phyloP scores from a whole-genome alignment of 2,113 vertebrate genomes.

The Centropus bengalensis region DNA sequence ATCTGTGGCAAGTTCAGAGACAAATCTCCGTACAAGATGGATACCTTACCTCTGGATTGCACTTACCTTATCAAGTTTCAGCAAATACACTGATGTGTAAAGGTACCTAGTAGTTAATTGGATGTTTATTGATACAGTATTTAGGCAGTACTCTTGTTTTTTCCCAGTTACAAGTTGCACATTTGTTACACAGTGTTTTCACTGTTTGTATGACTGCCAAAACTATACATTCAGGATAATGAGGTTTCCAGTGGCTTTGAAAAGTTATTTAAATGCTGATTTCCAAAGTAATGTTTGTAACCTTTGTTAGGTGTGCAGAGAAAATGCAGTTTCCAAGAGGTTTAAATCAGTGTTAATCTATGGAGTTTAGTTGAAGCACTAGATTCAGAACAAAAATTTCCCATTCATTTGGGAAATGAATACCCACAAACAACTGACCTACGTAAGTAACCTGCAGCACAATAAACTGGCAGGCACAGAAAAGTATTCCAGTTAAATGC shows the following conservation, averaged over 20 bases:
- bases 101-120: constrained; percentile 1
- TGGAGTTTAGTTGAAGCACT: background rate
- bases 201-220: constrained; percentile 7
- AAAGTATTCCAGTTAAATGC: background rate
- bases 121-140: constrained; percentile 35
- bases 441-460: background rate
- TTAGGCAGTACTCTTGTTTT: background rate
- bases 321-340: constrained; percentile 26
- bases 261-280: constrained; percentile 63
- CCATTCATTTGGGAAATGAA: background rate
- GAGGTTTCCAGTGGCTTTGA: constrained; percentile 29
- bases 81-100: constrained; percentile 24
- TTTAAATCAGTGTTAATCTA: background rate
- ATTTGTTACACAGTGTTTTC: constrained; percentile 35
- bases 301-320: background rate
- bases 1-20: constrained; percentile 11
- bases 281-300: constrained; percentile 38
- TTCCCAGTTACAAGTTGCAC: constrained; percentile 4
- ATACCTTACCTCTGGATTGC: constrained; percentile 24
- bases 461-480: background rate
- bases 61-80: constrained; percentile 49
- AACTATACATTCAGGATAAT: constrained; percentile 4
- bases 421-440: background rate
- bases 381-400: background rate
- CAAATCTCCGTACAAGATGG: constrained; percentile 32